These are phyloP conservation scores for Halcyon badia DNA, from an alignment of 2,797 vertebrate species.

Conservation along the genomic window DNA sequence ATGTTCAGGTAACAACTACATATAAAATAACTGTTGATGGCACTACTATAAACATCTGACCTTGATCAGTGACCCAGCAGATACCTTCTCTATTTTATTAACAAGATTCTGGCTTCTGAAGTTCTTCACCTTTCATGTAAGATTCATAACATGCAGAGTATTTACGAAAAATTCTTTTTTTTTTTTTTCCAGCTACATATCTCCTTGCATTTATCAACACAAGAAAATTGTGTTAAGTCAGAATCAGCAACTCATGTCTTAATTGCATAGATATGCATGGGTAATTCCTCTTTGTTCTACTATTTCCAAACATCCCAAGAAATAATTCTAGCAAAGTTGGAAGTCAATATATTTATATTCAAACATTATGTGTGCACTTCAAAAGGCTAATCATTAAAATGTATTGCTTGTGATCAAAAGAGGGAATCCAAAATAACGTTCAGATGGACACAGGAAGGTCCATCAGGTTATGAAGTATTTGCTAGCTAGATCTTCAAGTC, in stretches of 20 bases:
- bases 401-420: background rate
- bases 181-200: background rate
- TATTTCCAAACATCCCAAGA: slow-evolving; percentile 6
- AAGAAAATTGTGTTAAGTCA: background rate
- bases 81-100: background rate
- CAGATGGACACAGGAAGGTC: background rate
- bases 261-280: background rate
- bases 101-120: background rate
- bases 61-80: background rate
- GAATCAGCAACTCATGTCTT: slow-evolving; percentile 9
- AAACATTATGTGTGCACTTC: background rate
- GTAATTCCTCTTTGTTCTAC: slow-evolving; percentile 4
- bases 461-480: slow-evolving; percentile 41
- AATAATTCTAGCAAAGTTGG: background rate
- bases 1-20: slow-evolving; percentile 48
- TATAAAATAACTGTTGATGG: slow-evolving; percentile 43
- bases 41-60: background rate
- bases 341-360: background rate
- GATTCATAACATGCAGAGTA: background rate
- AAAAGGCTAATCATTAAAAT: background rate
- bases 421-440: background rate
- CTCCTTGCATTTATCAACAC: slow-evolving; percentile 3
- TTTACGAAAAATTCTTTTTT: background rate
- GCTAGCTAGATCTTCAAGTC: slow-evolving; percentile 50
- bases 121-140: background rate